Base-by-base conservation (phyloP, 37 sponge, comb jelly and placozoan species). In the Chondrilla cf. caribensis region DNA sequence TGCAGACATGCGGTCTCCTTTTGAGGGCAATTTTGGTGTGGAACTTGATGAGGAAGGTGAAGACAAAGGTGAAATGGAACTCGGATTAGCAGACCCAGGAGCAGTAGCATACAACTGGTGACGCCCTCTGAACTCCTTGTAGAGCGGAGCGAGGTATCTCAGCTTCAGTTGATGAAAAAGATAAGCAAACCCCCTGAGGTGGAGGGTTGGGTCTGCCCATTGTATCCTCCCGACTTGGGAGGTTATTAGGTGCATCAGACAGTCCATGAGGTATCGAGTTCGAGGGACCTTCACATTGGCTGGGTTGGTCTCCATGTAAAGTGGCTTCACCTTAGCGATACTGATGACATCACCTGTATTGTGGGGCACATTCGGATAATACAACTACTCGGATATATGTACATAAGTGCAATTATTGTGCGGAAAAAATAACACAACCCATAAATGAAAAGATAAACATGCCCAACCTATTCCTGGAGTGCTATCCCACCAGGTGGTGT, bases 151-250 rank as follows among this genome's bases (percentile, higher is more conserved):
- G 18, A 96, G 70, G 81, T 93, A 96, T 81, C 86, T 83, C 54
- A 88, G 85, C 67, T 93, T 93, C 87, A 93, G 93, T 60, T 88
- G 89, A 67, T 90, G 85, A 87, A 93, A 96, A 4, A 96, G 84
- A 58, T 82, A 90, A 55, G 88, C 81, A 44, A 96, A 93, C 0
- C 96, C 93, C 24, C 91, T 75, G 35, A 81, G n/a, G 47, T 86
- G 87, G 44, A 90, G 77, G 35, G 62, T 32, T 17, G 73, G 75
- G 39, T 83, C 87, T n/a, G 70, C 81, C 95, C 95, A 94, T n/a
- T 90, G 81, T 37, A 91, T 60, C 39, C 89, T 38, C 41, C 85
- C 82, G 66, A 91, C 84, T 84, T 91, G 78, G 18, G 67, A 28
- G 35, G 76, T 70, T 26, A 38, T 9, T 15, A 55, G 1, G 3